phyloP scores from a whole-genome alignment of 2,888 invertebrate species.

The Acanthacorydalis orientalis region DNA sequence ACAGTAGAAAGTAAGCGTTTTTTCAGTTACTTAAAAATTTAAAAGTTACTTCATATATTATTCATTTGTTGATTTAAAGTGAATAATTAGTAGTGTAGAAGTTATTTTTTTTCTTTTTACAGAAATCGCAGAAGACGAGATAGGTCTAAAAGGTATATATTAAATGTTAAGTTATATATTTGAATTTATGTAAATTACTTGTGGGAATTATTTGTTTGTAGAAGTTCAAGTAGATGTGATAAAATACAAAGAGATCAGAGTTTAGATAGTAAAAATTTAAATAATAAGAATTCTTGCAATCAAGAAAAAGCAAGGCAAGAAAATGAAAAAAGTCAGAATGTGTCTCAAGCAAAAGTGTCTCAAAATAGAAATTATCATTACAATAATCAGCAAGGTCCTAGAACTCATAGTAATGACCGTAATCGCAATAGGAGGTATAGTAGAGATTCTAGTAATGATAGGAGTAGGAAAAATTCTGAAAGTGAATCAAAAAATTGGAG shows the following conservation, averaged over 20 bases:
- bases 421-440: conserved; percentile 14
- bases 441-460: conserved; percentile 29
- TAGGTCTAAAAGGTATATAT: background rate
- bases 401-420: background rate
- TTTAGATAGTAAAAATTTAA: conserved; percentile 10
- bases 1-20: conserved; percentile 1
- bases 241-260: conserved; percentile 16
- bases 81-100: too few relatives aligned
- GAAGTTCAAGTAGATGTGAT: conserved; percentile 17
- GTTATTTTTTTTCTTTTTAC: conserved; percentile 5
- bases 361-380: conserved; percentile 10
- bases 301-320: background rate
- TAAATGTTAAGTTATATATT: background rate
- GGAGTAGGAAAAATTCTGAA: conserved; percentile 21
- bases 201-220: conserved; percentile 9
- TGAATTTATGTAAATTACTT: background rate
- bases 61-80: background rate
- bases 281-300: conserved; percentile 5
- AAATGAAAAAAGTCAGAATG: too few relatives aligned
- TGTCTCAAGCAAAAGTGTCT: background rate
- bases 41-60: too few relatives aligned
- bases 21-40: background rate
- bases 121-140: conserved; percentile 6
- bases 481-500: conserved; percentile 21
- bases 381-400: conserved; percentile 13